These are phyloP conservation scores for Cygnus buccinator DNA, from an alignment of 2,113 vertebrate species.

Conservation along the genomic window DNA sequence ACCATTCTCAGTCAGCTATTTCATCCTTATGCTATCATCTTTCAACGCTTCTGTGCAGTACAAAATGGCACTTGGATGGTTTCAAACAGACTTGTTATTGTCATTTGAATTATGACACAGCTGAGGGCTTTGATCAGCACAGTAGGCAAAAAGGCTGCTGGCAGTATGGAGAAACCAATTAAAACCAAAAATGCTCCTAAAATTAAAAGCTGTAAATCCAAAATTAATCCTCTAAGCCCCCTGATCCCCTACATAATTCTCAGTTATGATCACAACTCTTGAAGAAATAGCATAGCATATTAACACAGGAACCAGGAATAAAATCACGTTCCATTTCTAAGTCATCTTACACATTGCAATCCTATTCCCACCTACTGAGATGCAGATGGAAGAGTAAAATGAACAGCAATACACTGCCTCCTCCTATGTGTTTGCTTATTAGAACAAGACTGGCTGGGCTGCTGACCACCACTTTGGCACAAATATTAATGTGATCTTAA, in stretches of 20 bases:
- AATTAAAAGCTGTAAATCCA: not conserved
- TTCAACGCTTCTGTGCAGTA: not conserved
- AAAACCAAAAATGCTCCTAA: not conserved
- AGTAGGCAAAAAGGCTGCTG: not conserved
- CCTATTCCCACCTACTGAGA: not conserved
- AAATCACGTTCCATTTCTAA: not conserved
- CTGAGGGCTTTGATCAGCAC: not conserved
- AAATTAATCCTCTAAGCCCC: not conserved
- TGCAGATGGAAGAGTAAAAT: not conserved
- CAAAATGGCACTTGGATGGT: not conserved
- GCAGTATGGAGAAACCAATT: not conserved
- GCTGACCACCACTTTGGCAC: not conserved
- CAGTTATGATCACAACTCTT: not conserved
- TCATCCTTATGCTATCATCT: not conserved
- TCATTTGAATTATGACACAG: not conserved
- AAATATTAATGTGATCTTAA: not conserved
- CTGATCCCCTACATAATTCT: not conserved
- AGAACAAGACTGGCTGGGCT: not conserved
- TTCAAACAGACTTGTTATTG: slow-evolving; percentile 4
- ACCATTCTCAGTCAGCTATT: not conserved
- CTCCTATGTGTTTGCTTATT: not conserved
- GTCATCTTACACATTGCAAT: not conserved
- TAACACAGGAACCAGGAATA: not conserved
- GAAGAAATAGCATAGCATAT: not conserved
- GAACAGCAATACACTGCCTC: not conserved